Evolutionary conservation across 2,113 vertebrate genomes (phyloP), one percentile per base, ranked within the genome.

Genomic region (Pelobates fuscus): DNA sequence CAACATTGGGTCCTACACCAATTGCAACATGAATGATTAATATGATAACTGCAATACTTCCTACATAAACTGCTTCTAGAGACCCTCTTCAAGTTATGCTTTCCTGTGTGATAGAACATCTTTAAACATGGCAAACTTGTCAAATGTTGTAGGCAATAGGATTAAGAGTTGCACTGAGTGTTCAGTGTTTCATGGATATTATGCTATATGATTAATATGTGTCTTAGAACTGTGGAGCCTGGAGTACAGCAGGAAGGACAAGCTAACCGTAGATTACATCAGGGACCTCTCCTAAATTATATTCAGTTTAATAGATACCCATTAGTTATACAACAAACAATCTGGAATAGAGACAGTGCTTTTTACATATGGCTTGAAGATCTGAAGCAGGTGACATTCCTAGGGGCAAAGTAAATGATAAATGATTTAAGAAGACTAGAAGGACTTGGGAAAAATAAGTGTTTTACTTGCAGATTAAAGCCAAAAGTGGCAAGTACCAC

Each of bases 371-470:
- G 30, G 24, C 67, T 41, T 18, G 43, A 61, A 30, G 57, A 20
- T 46, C 23, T 14, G 37, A 61, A 60, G 57, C 59, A 43, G 69
- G 58, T 71, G 55, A 46, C 57, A 30, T 71, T 71, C 69, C 69
- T 71, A n/a, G 43, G 69, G 69, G 69, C 43, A 60, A 29, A 25
- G 18, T 27, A 49, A 29, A 41, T 71, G 69, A 71, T 71, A 60
- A 60, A 71, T 71, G 57, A 61, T 44, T 71, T 60, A 46, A 57
- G 57, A 29, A 71, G 32, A 71, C 60, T 61, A 60, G 32, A 60
- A 37, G 69, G 57, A 41, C 43, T 60, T 60, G 30, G n/a, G n/a
- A 23, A 61, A 49, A 49, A 49, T 5, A 49, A 46, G 54, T 32
- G 67, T 70, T 60, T 57, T 61, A 57, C 37, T 23, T 61, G 37